Base-by-base conservation (phyloP, 2,113 vertebrate species). In the Typhlomys cinereus region DNA sequence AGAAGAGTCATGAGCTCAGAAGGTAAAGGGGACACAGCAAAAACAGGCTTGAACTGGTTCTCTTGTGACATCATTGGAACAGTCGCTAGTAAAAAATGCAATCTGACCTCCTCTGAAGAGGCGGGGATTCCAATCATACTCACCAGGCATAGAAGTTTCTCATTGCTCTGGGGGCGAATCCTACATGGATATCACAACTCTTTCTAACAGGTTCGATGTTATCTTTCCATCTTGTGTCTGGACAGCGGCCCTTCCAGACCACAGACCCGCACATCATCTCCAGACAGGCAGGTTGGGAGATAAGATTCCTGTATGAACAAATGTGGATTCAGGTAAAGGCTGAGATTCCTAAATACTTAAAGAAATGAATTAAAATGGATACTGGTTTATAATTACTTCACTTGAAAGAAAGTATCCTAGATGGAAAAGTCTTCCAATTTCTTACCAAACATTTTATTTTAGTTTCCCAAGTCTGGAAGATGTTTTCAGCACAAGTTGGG, bases 201-300 rank as follows among this genome's bases (percentile, higher is more conserved):
- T 25, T 64, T 20, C 46, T 39, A 31, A 25, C 11, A 13, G 2
- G 15, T 20, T 54, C 31, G 21, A 15, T 2, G 29, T 8, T 52
- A 6, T 31, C 44, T 48, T 67, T 61, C 31, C 27, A 41, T 7
- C 27, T 85, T 67, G 17, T 73, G 27, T 46, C 67, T n/a, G 44
- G 18, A 5, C 29, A 4, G 4, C 6, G 25, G 78, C 21, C 66
- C 73, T 4, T 11, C 23, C 48, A 27, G 27, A 34, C 8, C 44
- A 4, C 0, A 1, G 13, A 41, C 1, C 54, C 66, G 34, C 36
- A 0, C 2, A 1, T 10, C 11, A 14, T 11, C 4, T 1, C 41
- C 36, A n/a, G 13, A 54, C 4, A 0, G 2, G 0, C 25, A 20
- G 21, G 4, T 6, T 66, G 34, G 20, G 12, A 39, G 14, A 15